These are phyloP conservation scores for Arctocebus calabarensis DNA, from an alignment of 2,797 vertebrate genomes.

Conservation along the genomic window DNA sequence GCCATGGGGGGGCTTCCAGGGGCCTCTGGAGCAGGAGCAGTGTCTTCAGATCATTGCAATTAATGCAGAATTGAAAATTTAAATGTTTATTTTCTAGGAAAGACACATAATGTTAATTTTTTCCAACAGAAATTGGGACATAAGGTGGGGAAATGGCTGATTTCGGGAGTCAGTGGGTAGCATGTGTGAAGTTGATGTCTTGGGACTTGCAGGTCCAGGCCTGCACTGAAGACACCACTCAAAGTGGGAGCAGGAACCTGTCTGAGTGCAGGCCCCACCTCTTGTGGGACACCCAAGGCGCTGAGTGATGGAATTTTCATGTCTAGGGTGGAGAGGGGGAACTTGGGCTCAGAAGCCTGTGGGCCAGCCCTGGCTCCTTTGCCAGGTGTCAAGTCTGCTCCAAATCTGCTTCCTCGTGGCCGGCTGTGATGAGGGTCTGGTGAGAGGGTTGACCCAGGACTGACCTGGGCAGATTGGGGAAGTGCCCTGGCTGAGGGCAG, in stretches of 20 bases:
- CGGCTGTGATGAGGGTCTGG: background rate
- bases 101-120: fast-evolving
- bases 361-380: background rate
- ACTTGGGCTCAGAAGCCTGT: background rate
- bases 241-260: background rate
- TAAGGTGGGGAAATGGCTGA: background rate
- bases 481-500: background rate
- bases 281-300: background rate
- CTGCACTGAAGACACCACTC: too few relatives aligned
- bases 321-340: too few relatives aligned
- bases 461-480: background rate
- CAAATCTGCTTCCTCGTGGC: background rate
- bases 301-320: background rate
- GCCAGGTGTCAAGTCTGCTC: too few relatives aligned
- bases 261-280: background rate
- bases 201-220: background rate
- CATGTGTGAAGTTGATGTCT: too few relatives aligned
- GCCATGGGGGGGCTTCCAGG: fast-evolving
- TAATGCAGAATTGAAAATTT: fast-evolving
- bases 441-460: background rate
- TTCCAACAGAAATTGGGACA: background rate
- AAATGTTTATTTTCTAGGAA: background rate
- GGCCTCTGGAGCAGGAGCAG: background rate
- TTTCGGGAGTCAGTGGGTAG: background rate
- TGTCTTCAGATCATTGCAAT: too few relatives aligned